These are phyloP conservation scores for Pediacus dermestoides DNA, from an alignment of 2,888 invertebrate species.

Conservation along the genomic window DNA sequence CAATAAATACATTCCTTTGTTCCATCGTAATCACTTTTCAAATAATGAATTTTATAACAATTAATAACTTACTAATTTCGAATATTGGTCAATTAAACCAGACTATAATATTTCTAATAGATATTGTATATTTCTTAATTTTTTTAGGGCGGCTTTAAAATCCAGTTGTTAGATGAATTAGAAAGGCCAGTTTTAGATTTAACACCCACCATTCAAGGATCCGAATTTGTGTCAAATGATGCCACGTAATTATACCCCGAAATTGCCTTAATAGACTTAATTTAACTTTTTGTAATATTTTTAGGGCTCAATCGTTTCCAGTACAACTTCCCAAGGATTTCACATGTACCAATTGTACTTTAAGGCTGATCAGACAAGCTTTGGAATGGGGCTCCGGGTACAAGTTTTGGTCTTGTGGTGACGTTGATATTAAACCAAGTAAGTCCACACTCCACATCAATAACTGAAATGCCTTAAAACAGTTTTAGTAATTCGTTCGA, in stretches of 20 bases:
- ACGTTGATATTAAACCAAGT: slow-evolving; percentile 78
- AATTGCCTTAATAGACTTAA: slow-evolving; percentile 7
- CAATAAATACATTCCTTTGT: too few species aligned
- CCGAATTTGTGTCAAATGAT: slow-evolving; percentile 78
- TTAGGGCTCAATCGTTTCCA: slow-evolving; percentile 77
- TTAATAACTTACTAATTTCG: too few species aligned
- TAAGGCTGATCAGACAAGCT: slow-evolving; percentile 85
- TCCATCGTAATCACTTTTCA: too few species aligned
- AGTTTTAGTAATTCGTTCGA: too few species aligned
- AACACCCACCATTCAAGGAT: slow-evolving; percentile 75
- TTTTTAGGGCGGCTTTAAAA: slow-evolving; percentile 84
- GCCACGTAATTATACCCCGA: slow-evolving; percentile 69
- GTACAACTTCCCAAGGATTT: slow-evolving; percentile 79
- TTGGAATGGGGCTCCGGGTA: slow-evolving; percentile 83
- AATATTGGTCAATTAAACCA: too few species aligned
- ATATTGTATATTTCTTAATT: slow-evolving; percentile 12
- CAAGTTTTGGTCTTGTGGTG: slow-evolving; percentile 93
- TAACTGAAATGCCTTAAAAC: too few species aligned
- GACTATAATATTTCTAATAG: slow-evolving; percentile 2
- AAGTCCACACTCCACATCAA: slow-evolving; percentile 40
- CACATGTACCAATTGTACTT: slow-evolving; percentile 83
- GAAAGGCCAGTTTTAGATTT: slow-evolving; percentile 81
- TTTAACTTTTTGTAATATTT: slow-evolving; percentile 29
- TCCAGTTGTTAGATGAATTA: slow-evolving; percentile 80
- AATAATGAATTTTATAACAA: too few species aligned